Percentiles rank a stretch among this genome's conserved stretches.
Evolutionary conservation across 2,113 vertebrate species (phyloP).

Genomic region (Tautogolabrus adspersus): DNA sequence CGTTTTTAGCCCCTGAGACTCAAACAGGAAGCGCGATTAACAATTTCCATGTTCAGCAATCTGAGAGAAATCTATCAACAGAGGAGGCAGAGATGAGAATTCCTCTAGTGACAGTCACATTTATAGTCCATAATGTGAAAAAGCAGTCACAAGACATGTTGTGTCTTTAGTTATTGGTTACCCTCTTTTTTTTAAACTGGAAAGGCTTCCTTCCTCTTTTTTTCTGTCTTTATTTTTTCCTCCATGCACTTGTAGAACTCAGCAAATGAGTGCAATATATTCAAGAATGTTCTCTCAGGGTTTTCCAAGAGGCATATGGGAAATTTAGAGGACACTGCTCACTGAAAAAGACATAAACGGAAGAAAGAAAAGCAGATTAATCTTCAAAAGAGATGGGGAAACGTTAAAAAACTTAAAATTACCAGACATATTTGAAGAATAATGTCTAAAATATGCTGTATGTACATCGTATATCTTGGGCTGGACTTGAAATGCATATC

Average conservation of each 20-base stretch:
- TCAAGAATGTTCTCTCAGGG: neutral
- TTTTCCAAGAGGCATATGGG: constrained; percentile 7
- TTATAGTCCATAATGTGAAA: constrained; percentile 51
- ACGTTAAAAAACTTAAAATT: neutral
- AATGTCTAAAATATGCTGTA: neutral
- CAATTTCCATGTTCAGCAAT: constrained; percentile 47
- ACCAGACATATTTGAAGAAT: neutral
- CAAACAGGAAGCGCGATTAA: constrained; percentile 27
- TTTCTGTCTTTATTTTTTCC: neutral
- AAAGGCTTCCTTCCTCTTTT: constrained; percentile 24
- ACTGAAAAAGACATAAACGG: neutral
- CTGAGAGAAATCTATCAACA: constrained; percentile 53
- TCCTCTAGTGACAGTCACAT: constrained; percentile 49
- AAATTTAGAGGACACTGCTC: neutral
- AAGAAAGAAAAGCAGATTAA: neutral
- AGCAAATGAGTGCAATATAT: constrained; percentile 20
- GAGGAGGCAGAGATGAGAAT: constrained; percentile 33
- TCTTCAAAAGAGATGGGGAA: fast-evolving
- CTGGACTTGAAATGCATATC: neutral
- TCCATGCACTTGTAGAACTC: neutral
- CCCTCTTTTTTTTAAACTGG: constrained; percentile 25
- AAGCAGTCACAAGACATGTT: constrained; percentile 49
- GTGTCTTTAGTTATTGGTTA: constrained; percentile 47
- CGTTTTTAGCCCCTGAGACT: constrained; percentile 14
- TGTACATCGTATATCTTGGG: neutral